A percentile compares a stretch with the other conserved stretches of the same genome.
These are phyloP conservation scores for Bradypodion pumilum DNA, from an alignment of 2,797 vertebrate genomes.

Conservation along the genomic window DNA sequence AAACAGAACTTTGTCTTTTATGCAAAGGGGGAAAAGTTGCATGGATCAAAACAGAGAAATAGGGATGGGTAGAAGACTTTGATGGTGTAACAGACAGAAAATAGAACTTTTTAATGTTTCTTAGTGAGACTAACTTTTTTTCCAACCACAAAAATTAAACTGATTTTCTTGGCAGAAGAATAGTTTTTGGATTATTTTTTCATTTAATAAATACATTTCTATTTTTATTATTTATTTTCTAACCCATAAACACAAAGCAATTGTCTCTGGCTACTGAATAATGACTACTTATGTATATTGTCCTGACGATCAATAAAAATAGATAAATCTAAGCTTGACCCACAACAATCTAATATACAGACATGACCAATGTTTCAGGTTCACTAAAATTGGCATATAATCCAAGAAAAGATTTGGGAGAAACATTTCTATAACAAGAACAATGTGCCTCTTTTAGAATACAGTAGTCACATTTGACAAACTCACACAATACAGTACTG, in stretches of 20 bases:
- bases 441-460: neutral
- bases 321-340: neutral
- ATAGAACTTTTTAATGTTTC: conserved; percentile 34
- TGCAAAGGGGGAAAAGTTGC: neutral
- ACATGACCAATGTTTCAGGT: neutral
- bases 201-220: conserved; percentile 5
- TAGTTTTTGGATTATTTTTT: conserved; percentile 34
- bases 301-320: neutral
- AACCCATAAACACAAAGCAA: neutral
- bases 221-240: conserved; percentile 33
- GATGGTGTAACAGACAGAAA: conserved; percentile 79
- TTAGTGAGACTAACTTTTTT: conserved; percentile 74
- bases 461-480: neutral
- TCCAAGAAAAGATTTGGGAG: neutral
- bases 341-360: neutral
- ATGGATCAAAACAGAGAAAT: neutral
- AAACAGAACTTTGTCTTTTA: neutral
- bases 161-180: conserved; percentile 49
- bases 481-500: conserved; percentile 5
- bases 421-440: neutral
- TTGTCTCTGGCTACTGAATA: neutral
- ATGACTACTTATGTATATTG: neutral
- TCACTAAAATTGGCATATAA: neutral
- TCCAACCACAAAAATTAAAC: conserved; percentile 71
- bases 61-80: conserved; percentile 72